Evolutionary conservation across 2,797 vertebrate species (phyloP).

Genomic region (Mustela erminea): DNA sequence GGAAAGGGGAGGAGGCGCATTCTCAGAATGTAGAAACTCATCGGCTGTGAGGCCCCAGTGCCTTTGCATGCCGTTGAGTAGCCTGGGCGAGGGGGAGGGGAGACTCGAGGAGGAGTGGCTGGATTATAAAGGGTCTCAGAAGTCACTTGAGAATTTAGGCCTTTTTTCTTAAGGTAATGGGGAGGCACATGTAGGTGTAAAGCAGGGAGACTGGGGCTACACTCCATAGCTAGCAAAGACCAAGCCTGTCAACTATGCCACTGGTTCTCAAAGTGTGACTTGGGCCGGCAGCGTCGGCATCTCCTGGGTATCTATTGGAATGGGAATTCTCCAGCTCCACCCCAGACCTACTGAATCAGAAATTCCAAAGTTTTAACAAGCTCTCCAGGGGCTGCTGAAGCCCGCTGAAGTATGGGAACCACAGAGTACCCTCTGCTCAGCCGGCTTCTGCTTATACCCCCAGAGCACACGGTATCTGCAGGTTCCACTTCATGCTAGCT

Average conservation of each 20-base stretch:
- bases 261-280: background rate
- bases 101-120: background rate
- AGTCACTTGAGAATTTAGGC: background rate
- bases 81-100: background rate
- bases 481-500: background rate
- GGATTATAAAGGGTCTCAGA: background rate
- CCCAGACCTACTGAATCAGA: background rate
- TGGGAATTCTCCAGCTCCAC: background rate
- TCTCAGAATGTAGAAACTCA: background rate
- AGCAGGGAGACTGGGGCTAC: background rate
- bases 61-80: too few species aligned
- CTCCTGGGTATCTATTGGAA: background rate
- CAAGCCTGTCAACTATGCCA: background rate
- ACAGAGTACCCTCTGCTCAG: accelerated
- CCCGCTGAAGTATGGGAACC: background rate
- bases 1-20: background rate
- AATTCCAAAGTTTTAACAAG: background rate
- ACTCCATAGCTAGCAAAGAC: background rate
- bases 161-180: background rate
- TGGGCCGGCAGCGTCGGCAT: background rate
- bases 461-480: accelerated
- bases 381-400: background rate
- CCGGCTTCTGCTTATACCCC: background rate
- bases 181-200: background rate
- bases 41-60: too few species aligned